Conservation (phyloP, 1,140 invertebrate genomes). For the Bombus affinis region DNA sequence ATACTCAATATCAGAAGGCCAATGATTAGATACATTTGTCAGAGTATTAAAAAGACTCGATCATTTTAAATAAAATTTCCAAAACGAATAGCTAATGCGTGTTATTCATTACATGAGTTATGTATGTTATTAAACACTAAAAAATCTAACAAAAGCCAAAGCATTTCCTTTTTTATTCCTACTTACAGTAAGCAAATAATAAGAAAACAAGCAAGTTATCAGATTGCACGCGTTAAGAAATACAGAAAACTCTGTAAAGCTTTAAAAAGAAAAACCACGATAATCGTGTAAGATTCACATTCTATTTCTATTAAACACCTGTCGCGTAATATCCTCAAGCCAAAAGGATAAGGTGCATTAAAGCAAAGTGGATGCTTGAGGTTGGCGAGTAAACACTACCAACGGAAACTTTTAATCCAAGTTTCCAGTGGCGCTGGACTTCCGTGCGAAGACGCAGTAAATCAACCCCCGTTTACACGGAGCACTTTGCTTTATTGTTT, state of each 20-base stretch:
- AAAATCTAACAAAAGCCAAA: no score
- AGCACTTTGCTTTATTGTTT: conserved; percentile 23
- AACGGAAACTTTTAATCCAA: conserved; percentile 40
- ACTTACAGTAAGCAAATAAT: background rate
- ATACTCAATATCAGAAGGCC: background rate
- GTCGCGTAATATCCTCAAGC: background rate
- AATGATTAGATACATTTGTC: background rate
- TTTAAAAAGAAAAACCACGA: background rate
- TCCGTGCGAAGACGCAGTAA: conserved; percentile 35
- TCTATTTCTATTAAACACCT: background rate
- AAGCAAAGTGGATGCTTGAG: conserved; percentile 8
- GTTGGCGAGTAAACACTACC: conserved; percentile 18
- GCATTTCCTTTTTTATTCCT: no score
- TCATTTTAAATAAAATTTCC: background rate
- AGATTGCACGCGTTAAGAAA: no score
- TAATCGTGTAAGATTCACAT: background rate
- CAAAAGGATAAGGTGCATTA: background rate
- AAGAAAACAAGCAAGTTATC: background rate
- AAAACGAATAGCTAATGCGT: background rate
- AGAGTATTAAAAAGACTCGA: background rate
- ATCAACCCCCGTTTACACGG: conserved; percentile 28
- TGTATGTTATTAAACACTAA: background rate
- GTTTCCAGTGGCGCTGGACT: conserved; percentile 35
- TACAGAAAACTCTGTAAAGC: background rate
- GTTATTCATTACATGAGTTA: background rate